Base-by-base conservation (phyloP, 2,797 vertebrate species). In the Heliangelus exortis region DNA sequence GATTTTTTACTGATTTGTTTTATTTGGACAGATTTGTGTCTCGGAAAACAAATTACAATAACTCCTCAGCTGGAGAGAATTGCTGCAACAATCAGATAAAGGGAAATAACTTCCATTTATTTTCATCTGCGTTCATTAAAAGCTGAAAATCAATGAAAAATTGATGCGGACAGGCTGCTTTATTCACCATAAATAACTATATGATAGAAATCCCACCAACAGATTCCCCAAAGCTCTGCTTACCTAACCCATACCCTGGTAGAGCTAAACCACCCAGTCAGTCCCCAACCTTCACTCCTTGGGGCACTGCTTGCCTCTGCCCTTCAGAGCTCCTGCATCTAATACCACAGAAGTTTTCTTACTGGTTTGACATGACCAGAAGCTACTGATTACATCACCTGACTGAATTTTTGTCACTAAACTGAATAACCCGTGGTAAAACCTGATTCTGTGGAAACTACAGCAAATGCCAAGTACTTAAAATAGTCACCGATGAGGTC, bases 1-100 rank as follows among this genome's bases (percentile, higher is more conserved):
- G 92, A 20, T 55, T 89, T 73, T n/a, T 72, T 33, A 69, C 17
- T 82, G 81, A 85, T 69, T 85, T 79, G 48, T 76, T 91, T 79
- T 71, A 80, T 88, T 66, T 83, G 51, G 43, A 82, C 67, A 91
- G 31, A 20, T 62, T 2, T 55, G 10, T 76, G 55, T 65, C 47
- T 87, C 68, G 36, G 25, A 33, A 58, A 75, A 79, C 15, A 87
- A 66, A 82, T 53, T 66, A 86, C 28, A 39, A 28, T 54, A 79
- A 72, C 47, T 82, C 22, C 75, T 69, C 2, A 1, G 45, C 3
- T 75, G 50, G 62, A 41, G 0, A 80, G 23, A 91, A 47, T 8
- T 67, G 36, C 33, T 59, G 22, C 34, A 87, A 66, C 85, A 85
- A 87, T 73, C 39, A 76, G 55, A 73, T 47, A 69, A 91, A 83